phyloP scores from a whole-genome alignment of 2,113 vertebrate genomes.

The Willisornis vidua region DNA sequence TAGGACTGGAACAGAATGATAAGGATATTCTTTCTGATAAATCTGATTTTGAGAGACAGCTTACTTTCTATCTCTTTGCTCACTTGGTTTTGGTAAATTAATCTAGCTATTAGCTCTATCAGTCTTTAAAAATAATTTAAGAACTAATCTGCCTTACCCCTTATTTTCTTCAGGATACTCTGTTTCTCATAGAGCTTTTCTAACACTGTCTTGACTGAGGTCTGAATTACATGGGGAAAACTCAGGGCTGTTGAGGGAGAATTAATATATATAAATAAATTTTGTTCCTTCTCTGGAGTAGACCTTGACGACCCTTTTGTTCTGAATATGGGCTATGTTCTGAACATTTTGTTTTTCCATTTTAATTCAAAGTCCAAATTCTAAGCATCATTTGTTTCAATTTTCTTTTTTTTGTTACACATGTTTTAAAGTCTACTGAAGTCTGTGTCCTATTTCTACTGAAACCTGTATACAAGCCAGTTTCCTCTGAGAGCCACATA shows the following conservation, averaged over 20 bases:
- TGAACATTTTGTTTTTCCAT: neutral
- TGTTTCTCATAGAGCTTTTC: neutral
- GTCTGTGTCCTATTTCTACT: neutral
- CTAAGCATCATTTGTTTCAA: neutral
- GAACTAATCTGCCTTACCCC: neutral
- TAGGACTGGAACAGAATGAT: constrained; percentile 66
- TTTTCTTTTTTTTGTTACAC: neutral
- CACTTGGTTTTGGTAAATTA: constrained; percentile 26
- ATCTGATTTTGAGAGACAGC: constrained; percentile 38
- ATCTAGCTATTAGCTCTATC: constrained; percentile 9
- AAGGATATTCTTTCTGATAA: constrained; percentile 56
- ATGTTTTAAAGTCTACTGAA: neutral
- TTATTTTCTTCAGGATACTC: neutral
- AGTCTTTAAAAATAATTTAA: constrained; percentile 10
- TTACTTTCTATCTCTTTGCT: constrained; percentile 35
- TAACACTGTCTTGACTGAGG: neutral
- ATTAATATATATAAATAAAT: neutral
- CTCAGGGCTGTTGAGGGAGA: neutral
- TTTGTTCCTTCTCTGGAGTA: neutral
- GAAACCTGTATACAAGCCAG: neutral
- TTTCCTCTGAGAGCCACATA: neutral
- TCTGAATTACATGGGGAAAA: neutral
- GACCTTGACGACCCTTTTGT: neutral
- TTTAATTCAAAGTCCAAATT: neutral
- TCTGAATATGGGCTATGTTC: neutral